Percentiles rank a stretch among this genome's conserved stretches.
phyloP scores from a whole-genome alignment of 2,797 vertebrate genomes.

The Amphiprion clarkii region DNA sequence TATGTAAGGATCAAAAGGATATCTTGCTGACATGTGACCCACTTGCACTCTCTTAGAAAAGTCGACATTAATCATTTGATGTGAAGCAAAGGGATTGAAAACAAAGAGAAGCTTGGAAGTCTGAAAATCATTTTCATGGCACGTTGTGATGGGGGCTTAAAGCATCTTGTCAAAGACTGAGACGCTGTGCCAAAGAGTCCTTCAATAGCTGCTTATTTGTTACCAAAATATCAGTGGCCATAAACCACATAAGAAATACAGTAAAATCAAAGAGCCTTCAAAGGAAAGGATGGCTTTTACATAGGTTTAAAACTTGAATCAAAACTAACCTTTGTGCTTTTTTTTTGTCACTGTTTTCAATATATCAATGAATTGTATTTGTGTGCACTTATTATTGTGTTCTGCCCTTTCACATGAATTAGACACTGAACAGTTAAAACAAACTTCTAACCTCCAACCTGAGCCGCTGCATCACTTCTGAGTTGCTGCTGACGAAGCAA shows the following conservation, averaged over 20 bases:
- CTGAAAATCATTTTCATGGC: constrained; percentile 51
- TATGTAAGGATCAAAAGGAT: constrained; percentile 68
- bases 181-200: constrained; percentile 9
- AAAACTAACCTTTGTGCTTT: neutral
- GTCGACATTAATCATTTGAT: constrained; percentile 60
- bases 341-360: neutral
- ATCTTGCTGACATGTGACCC: constrained; percentile 57
- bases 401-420: neutral
- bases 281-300: neutral
- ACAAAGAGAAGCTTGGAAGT: constrained; percentile 49
- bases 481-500: constrained; percentile 31
- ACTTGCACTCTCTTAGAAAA: constrained; percentile 45
- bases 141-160: constrained; percentile 37
- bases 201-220: constrained; percentile 27
- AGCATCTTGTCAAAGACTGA: constrained; percentile 25
- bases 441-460: constrained; percentile 21
- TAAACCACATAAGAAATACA: constrained; percentile 24
- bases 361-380: neutral
- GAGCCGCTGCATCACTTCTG: constrained; percentile 16
- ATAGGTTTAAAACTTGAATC: constrained; percentile 2
- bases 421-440: constrained; percentile 11
- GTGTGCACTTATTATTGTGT: neutral
- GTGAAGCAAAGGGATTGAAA: constrained; percentile 46
- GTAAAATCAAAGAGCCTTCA: neutral
- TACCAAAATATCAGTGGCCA: constrained; percentile 19